Percentiles rank a stretch among this genome's conserved stretches.
Conservation (phyloP, 2,797 vertebrate genomes). For the Sebastes miniatus region DNA sequence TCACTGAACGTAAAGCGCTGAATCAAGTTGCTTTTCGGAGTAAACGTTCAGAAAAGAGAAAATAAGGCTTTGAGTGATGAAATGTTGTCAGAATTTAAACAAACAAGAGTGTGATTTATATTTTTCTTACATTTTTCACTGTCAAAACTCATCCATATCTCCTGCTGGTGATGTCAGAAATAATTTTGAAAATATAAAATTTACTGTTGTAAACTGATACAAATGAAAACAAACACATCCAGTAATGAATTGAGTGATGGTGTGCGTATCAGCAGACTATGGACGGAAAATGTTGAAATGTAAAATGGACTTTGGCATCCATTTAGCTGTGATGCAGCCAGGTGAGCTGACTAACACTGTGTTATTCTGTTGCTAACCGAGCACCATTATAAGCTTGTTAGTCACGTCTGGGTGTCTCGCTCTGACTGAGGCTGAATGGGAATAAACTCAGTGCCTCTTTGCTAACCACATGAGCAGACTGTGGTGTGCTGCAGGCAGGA, state of each 20-base stretch:
- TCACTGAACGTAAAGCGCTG: not conserved
- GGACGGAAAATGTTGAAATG: not conserved
- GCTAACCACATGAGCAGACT: conserved; percentile 34
- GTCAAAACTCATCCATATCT: not conserved
- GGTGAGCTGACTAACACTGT: not conserved
- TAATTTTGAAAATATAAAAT: not conserved
- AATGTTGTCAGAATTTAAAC: not conserved
- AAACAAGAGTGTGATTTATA: not conserved
- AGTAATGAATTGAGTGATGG: not conserved
- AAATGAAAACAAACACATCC: not conserved
- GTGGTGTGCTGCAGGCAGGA: conserved; percentile 24
- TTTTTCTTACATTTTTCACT: not conserved
- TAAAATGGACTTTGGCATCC: not conserved
- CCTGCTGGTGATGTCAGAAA: not conserved
- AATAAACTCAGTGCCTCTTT: conserved; percentile 2
- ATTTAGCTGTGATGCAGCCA: not conserved
- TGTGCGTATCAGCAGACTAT: not conserved
- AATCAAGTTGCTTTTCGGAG: not conserved
- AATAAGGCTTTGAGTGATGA: not conserved
- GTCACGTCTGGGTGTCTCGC: not conserved
- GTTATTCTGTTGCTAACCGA: not conserved
- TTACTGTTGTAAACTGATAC: not conserved
- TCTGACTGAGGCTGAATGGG: conserved; percentile 3
- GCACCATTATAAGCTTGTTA: not conserved
- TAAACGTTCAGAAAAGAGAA: not conserved